phyloP scores from a whole-genome alignment of 2,797 vertebrate species.

The Eulemur albifrons region DNA sequence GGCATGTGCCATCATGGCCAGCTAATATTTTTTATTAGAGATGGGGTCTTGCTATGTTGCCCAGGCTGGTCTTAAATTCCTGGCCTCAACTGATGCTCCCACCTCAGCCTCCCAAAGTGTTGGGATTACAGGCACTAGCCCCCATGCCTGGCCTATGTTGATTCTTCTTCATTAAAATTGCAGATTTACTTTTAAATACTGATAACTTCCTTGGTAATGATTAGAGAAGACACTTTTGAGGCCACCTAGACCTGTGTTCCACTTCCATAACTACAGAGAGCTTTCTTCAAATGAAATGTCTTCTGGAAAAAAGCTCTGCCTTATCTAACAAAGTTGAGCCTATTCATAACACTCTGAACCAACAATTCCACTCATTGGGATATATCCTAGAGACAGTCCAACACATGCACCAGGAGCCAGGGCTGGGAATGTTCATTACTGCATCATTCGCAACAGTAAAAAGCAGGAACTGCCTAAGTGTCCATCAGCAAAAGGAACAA shows the following conservation, averaged over 20 bases:
- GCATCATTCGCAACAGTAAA: neutral
- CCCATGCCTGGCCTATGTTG: neutral
- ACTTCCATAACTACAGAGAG: neutral
- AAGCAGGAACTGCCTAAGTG: neutral
- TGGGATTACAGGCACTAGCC: neutral
- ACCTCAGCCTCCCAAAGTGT: neutral
- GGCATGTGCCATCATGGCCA: neutral
- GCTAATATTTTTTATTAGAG: neutral
- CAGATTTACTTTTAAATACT: neutral
- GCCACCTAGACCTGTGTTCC: neutral
- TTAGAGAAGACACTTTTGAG: neutral
- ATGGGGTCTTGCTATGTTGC: neutral
- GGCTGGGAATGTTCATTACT: neutral
- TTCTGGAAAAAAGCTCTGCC: neutral
- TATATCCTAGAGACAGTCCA: neutral
- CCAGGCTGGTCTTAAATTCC: neutral
- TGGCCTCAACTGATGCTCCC: neutral
- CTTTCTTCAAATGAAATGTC: neutral
- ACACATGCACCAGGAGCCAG: neutral
- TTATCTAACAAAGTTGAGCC: neutral
- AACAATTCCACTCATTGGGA: neutral
- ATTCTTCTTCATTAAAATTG: neutral
- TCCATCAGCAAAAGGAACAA: neutral
- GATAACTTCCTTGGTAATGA: neutral
- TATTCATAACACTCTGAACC: neutral